Base-by-base conservation (phyloP, 2,888 invertebrate species). In the Tinea semifulvella region DNA sequence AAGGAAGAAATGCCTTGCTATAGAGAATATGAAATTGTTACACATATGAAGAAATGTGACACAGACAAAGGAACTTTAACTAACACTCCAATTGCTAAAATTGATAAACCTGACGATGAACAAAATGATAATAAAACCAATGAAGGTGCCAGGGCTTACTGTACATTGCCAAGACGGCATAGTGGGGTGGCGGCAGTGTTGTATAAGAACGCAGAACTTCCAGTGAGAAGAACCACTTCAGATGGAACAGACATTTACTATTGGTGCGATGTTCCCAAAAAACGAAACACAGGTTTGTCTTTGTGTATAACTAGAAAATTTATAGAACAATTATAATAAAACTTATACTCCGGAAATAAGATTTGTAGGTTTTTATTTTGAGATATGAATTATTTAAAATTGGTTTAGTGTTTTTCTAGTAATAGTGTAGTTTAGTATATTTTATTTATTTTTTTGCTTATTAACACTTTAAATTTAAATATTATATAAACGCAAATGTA, bases 211-310 rank as follows among this genome's bases (percentile, higher is more conserved):
- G 61, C 63, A 47, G 58, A 68, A 52, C 70, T 84, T 58, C 90
- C 91, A 52, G 91, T 91, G 47, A 89, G 88, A 64, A 84, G 91
- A 52, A 85, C 87, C 57, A 91, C 92, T 46, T 88, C 91, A 19
- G 92, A 93, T 75, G 92, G 92, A 56, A 92, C 92, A 49, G 87
- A 88, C 64, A 88, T 92, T 64, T 91, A 89, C 83, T 92, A 92
- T 82, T 92, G 92, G 91, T 92, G 92, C 81, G 92, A 92, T 79
- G 71, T 90, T 70, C 87, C 89, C 56, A 84, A 83, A 58, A 79
- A 75, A 56, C 64, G 71, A 44, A 62, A 65, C 46, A 67, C 80
- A 75, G 40, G 40, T 40, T 16, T 2, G 36, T 36, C 2, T 18
- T 11, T 7, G 6, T 18, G 31, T 46, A 20, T 42, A n/a, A n/a